Evolutionary conservation across 2,797 vertebrate genomes (phyloP).

Genomic region (Myripristis jacobus): DNA sequence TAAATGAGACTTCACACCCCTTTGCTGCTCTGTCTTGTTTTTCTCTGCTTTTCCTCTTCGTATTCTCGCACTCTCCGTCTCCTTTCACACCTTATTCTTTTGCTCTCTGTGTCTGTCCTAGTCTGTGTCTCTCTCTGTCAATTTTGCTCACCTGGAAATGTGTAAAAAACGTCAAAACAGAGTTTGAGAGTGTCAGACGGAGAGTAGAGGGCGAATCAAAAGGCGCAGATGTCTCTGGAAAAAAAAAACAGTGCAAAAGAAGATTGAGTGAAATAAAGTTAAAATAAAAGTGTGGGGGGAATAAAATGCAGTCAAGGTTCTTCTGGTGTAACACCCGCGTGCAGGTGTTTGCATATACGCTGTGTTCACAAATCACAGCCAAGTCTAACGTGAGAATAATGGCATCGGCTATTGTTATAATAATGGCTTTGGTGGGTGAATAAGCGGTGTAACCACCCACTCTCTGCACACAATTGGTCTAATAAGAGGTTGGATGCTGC

Average conservation of each 20-base stretch:
- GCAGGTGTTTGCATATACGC: slow-evolving; percentile 51
- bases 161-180: neutral
- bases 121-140: slow-evolving; percentile 12
- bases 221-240: slow-evolving; percentile 38
- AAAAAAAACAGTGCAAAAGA: neutral
- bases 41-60: slow-evolving; percentile 22
- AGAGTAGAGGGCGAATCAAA: neutral
- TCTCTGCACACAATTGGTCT: slow-evolving; percentile 58
- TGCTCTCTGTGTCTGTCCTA: neutral
- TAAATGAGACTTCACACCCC: slow-evolving; percentile 61
- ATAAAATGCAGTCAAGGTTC: slow-evolving; percentile 9
- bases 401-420: slow-evolving; percentile 56
- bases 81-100: slow-evolving; percentile 4
- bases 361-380: slow-evolving; percentile 12
- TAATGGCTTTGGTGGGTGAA: slow-evolving; percentile 54
- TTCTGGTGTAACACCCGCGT: slow-evolving; percentile 7
- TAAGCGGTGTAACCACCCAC: slow-evolving; percentile 43
- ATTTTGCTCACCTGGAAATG: slow-evolving; percentile 22
- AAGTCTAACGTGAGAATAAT: slow-evolving; percentile 50
- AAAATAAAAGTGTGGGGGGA: neutral
- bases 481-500: slow-evolving; percentile 55
- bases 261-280: neutral
- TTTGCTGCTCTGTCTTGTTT: slow-evolving; percentile 16
- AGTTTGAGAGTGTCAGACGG: neutral
- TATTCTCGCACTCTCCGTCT: neutral